Base-by-base conservation (phyloP, 2,888 invertebrate species). In the Lathronympha strigana region DNA sequence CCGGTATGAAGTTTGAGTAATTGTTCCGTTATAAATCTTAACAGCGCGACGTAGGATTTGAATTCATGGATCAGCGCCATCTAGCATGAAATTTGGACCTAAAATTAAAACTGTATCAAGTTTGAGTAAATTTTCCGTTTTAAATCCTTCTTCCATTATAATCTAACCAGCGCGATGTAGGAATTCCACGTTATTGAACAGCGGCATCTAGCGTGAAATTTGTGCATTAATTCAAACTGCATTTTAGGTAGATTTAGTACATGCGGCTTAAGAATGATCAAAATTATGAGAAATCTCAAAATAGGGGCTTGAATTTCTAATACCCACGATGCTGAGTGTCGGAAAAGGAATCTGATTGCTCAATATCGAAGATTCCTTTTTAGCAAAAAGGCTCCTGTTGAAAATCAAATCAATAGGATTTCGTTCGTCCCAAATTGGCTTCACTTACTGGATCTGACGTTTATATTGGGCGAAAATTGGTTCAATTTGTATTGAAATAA, bases 401-500 rank as follows among this genome's bases (percentile, higher is more conserved):
- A 9, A 21, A 31, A 57, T 57, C n/a, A 23, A 57, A 45, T 57
- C 43, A 57, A 57, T 43, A 21, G 21, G 21, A 45, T 57, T 57
- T n/a, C 28, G 17, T 17, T 55, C 38, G 28, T 17, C 6, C 1
- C 9, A 21, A 45, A 45, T 57, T 31, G 21, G 28, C 45, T 57
- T 57, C 19, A 15, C n/a, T 23, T 9, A 4, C 25, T 33, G 13
- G n/a, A 13, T 51, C 19, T 31, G 11, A 51, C 13, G 21, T 53
- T 21, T 21, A 21, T 51, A 53, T 19, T 51, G 33, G 21, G 51
- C 2, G 28, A 15, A 28, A 49, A 49, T 49, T 28, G 15, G 19
- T 47, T n/a, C 6, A 21, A n/a, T 9, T 13, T 13, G n/a, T 25
- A 25, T 25, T 47, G 23, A 38, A 38, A 11, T 11, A 40, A 17